Percentiles rank a stretch among this genome's conserved stretches.
phyloP scores from a whole-genome alignment of 2,888 invertebrate species.

The Minunthozetes semirufus region DNA sequence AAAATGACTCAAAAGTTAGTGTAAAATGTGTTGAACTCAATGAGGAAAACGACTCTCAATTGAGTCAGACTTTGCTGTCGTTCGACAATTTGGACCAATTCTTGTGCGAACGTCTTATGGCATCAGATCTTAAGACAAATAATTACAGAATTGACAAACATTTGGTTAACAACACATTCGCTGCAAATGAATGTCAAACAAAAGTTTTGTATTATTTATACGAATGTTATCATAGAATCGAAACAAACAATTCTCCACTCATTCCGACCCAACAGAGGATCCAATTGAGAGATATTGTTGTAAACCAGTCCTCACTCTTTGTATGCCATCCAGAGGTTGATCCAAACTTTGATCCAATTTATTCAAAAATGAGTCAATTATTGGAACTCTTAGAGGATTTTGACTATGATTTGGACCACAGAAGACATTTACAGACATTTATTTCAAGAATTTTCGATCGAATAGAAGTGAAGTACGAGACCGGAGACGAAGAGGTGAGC shows the following conservation, averaged over 20 bases:
- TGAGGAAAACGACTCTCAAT: background rate
- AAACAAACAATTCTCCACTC: background rate
- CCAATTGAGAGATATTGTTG: background rate
- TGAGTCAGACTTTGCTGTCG: background rate
- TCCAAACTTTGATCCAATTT: background rate
- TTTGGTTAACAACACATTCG: background rate
- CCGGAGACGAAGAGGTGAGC: background rate
- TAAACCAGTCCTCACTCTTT: constrained; percentile 1
- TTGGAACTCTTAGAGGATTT: background rate
- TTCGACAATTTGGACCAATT: constrained; percentile 8
- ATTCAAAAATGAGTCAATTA: background rate
- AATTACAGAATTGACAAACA: background rate
- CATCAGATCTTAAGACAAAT: background rate
- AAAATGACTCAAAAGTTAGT: background rate
- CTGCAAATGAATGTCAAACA: background rate
- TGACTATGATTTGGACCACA: background rate
- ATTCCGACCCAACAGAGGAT: constrained; percentile 13
- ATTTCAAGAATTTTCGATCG: background rate
- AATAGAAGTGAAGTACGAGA: background rate
- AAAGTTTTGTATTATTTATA: constrained; percentile 6
- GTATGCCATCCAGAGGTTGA: constrained; percentile 1
- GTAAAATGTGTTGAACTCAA: background rate
- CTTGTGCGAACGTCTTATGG: background rate
- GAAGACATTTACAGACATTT: background rate
- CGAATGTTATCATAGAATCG: constrained; percentile 1